Base-by-base conservation (phyloP, 1,140 invertebrate species). In the Drosophila kepulauana region DNA sequence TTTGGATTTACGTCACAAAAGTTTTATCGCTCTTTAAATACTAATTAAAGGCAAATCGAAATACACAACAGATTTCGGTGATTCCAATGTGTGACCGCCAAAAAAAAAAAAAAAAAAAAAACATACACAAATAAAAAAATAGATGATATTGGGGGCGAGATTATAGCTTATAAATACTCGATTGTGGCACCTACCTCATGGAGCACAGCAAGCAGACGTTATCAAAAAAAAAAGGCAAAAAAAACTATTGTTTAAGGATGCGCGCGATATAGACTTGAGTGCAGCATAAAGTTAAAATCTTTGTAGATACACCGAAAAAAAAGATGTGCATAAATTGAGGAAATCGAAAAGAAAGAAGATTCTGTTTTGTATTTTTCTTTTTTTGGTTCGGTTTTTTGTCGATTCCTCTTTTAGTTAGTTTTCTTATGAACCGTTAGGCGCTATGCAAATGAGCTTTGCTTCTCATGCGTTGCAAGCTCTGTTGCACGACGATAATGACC, bases 21-120 rank as follows among this genome's bases (percentile, higher is more conserved):
- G 49, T 88, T 88, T 88, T 75, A 88, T 84, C 70, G 67, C 46
- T 81, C 70, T 89, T 88, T 89, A 88, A 88, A 84, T 84, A 81
- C 70, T 89, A 89, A 88, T 88, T 57, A 68, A 81, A 81, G 46
- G n/a, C 45, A 71, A 70, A 74, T 61, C 25, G 25, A 54, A 84
- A 67, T 54, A 46, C 58, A 65, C 45, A 25, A 78, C 58, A 56
- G 57, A 67, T 56, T 64, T 35, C 4, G 61, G 15, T 11, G 45
- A 63, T 64, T 25, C 16, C 33, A 20, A 57, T 16, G 20, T 45
- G 43, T 48, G 65, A 58, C 65, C 73, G 73, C 73, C 59, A 71
- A 71, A 75, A 71, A 71, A 48, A 6, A 46, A 59, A 54, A 45
- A n/a, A n/a, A n/a, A n/a, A 10, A 38, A 8, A 38, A 38, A 38